Evolutionary conservation across 2,113 vertebrate species (phyloP), one percentile per base, ranked within the genome.

Genomic region (Loxodonta africana): DNA sequence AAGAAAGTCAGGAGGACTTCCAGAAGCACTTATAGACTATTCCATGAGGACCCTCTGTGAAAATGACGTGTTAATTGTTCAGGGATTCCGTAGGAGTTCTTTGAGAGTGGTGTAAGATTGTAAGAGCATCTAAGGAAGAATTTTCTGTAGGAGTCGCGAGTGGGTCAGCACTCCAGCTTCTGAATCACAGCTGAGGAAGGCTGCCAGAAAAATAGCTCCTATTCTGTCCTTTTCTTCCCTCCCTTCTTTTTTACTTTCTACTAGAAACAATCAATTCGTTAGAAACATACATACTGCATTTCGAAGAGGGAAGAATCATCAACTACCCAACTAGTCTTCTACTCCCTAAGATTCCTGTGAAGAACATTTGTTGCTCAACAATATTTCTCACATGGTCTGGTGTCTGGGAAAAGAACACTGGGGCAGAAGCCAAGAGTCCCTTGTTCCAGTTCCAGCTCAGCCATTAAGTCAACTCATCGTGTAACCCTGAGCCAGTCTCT

Each of bases 131-230:
- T 71, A 1, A 0, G 5, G 46, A 11, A 25, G 44, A 20, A 1
- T 5, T 57, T 48, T 78, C 93, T 44, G 9, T 8, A 5, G 60
- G 87, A 41, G 8, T 28, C 0, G 0, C 7, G 3, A 4, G 10
- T 2, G 8, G 0, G 14, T 30, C 78, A 76, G 76, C 74, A 18
- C 5, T 20, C 51, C 30, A 51, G 83, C 73, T 73, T 65, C 74
- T 20, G 37, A 18, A 26, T 46, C 44, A 0, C 3, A 1, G 11
- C 51, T 51, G 20, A 17, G 30, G 0, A 28, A 77, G 30, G 8
- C 14, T 12, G 6, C 30, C 18, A 48, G 51, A 41, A n/a, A 74
- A 48, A 21, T 10, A 20, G 44, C 15, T 21, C n/a, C 78, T 48
- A 5, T 1, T 25, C 12, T 83, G 21, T 9, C 63, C 23, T 67